These are phyloP conservation scores for Sebastes taczanowskii DNA, from an alignment of 2,797 vertebrate species.

Conservation along the genomic window DNA sequence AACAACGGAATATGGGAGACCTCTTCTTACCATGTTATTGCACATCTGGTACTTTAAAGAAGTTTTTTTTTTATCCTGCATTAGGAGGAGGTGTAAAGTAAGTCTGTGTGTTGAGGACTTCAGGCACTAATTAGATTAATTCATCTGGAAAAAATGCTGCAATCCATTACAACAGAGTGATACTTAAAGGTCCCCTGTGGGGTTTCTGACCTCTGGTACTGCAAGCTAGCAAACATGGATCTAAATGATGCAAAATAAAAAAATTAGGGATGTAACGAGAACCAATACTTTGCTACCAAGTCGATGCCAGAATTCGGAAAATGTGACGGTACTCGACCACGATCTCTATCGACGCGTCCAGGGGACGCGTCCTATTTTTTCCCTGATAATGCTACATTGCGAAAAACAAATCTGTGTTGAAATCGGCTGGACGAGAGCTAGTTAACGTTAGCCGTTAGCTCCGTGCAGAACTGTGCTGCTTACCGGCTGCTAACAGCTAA, in stretches of 20 bases:
- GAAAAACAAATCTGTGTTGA: no score
- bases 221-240: background rate
- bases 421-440: no score
- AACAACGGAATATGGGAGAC: background rate
- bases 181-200: background rate
- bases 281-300: no score
- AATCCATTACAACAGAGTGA: constrained; percentile 9
- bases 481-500: no score
- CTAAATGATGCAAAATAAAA: background rate
- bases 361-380: no score
- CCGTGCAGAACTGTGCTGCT: no score
- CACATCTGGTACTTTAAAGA: constrained; percentile 17
- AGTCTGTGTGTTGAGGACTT: constrained; percentile 1
- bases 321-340: no score
- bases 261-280: background rate
- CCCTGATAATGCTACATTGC: no score
- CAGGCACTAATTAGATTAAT: constrained; percentile 4
- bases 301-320: no score
- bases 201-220: background rate
- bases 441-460: no score
- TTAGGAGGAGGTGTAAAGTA: background rate
- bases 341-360: no score
- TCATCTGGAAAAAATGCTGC: constrained; percentile 24
- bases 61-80: background rate
- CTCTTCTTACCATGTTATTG: background rate